A percentile compares a stretch with the other conserved stretches of the same genome.
Conservation (phyloP, 2,113 vertebrate genomes). For the Pollimyrus isidori region DNA sequence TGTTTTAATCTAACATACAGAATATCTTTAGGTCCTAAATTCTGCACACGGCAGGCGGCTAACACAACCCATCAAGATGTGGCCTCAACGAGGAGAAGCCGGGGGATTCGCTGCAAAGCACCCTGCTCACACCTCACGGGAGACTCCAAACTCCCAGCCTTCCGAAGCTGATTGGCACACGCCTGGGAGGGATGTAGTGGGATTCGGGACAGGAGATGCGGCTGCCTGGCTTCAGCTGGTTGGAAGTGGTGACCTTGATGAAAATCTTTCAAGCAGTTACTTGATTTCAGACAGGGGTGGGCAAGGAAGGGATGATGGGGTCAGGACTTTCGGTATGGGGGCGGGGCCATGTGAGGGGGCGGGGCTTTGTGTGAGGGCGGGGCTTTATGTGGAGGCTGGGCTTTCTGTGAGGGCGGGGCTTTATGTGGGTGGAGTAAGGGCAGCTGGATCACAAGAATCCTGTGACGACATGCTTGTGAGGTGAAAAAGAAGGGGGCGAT, state of each 20-base stretch:
- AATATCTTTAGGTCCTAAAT: not conserved
- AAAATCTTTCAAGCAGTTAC: not conserved
- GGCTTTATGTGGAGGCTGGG: not conserved
- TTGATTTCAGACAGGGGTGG: not conserved
- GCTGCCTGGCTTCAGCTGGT: not conserved
- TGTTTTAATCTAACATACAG: not conserved
- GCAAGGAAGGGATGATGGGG: too few relatives aligned
- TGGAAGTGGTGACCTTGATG: not conserved
- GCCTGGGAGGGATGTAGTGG: not conserved
- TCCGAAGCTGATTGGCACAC: not conserved
- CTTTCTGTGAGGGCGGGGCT: not conserved
- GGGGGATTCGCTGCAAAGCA: not conserved
- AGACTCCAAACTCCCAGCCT: not conserved
- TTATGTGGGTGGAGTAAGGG: not conserved
- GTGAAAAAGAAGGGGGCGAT: not conserved
- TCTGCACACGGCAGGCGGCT: not conserved
- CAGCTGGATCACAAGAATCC: not conserved
- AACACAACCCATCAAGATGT: not conserved
- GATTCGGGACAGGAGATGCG: not conserved
- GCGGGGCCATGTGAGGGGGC: not conserved
- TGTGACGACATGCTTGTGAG: not conserved
- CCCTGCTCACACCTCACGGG: not conserved
- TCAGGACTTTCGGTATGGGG: not conserved
- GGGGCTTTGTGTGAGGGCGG: not conserved
- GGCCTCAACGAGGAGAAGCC: not conserved